Evolutionary conservation across 2,797 vertebrate species (phyloP).

Genomic region (Delichon dasypus): DNA sequence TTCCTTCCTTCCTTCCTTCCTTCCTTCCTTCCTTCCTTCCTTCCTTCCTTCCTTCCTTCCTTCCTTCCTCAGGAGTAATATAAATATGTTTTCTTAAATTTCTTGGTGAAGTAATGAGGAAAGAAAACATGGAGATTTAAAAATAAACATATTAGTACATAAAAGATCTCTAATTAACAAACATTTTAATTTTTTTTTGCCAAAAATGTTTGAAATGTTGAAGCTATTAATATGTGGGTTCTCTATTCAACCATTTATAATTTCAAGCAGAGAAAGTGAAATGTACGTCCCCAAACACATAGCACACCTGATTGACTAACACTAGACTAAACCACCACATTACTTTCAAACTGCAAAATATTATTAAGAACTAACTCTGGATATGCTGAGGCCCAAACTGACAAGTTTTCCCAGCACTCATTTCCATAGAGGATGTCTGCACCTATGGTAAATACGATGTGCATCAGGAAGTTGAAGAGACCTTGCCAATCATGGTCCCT

Average conservation of each 20-base stretch:
- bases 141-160: not conserved
- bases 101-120: not conserved
- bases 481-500: not conserved
- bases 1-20: not conserved
- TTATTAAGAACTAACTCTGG: not conserved
- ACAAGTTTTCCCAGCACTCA: not conserved
- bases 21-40: too few species aligned
- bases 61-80: not conserved
- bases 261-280: not conserved
- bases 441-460: too few species aligned
- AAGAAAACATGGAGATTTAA: not conserved
- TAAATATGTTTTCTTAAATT: not conserved
- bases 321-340: not conserved
- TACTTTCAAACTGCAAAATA: not conserved
- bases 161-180: not conserved
- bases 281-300: accelerated
- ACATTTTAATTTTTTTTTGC: accelerated
- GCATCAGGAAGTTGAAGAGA: not conserved
- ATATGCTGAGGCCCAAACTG: not conserved
- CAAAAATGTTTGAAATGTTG: not conserved
- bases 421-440: not conserved
- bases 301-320: not conserved
- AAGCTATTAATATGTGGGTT: not conserved
- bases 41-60: not conserved
- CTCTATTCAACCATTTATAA: not conserved